phyloP scores from a whole-genome alignment of 2,888 invertebrate species.

The Parthenolecanium corni region DNA sequence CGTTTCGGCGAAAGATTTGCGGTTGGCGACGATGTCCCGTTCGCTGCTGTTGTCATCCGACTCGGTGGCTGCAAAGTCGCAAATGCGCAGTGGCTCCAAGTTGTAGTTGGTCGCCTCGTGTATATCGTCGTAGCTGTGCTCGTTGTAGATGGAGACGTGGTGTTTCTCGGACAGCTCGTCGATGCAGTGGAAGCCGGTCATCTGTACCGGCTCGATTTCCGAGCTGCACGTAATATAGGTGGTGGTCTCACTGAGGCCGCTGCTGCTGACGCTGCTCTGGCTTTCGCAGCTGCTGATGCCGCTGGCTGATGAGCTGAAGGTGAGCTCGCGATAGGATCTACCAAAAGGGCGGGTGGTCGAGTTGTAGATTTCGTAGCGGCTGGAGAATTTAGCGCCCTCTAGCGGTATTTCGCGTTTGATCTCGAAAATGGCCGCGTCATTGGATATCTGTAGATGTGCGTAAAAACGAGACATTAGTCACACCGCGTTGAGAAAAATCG shows the following conservation, averaged over 20 bases:
- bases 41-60: background rate
- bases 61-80: background rate
- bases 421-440: slow-evolving; percentile 28
- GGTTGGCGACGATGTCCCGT: background rate
- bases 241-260: slow-evolving; percentile 25
- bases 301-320: slow-evolving; percentile 22
- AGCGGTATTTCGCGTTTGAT: slow-evolving; percentile 22
- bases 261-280: slow-evolving; percentile 20
- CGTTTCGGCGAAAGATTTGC: background rate
- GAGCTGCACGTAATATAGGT: slow-evolving; percentile 29
- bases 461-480: background rate
- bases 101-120: slow-evolving; percentile 30
- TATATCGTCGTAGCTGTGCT: slow-evolving; percentile 12
- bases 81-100: background rate
- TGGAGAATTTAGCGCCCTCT: slow-evolving; percentile 29
- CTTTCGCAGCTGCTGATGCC: slow-evolving; percentile 24
- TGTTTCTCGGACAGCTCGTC: slow-evolving; percentile 28
- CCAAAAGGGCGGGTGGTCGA: slow-evolving; percentile 32
- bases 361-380: slow-evolving; percentile 33
- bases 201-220: slow-evolving; percentile 30
- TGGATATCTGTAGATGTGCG: slow-evolving; percentile 23
- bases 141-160: slow-evolving; percentile 26
- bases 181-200: slow-evolving; percentile 30
- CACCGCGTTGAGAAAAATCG: background rate
- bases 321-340: slow-evolving; percentile 31